phyloP scores from a whole-genome alignment of 2,888 invertebrate genomes.

The Buathra laborator region DNA sequence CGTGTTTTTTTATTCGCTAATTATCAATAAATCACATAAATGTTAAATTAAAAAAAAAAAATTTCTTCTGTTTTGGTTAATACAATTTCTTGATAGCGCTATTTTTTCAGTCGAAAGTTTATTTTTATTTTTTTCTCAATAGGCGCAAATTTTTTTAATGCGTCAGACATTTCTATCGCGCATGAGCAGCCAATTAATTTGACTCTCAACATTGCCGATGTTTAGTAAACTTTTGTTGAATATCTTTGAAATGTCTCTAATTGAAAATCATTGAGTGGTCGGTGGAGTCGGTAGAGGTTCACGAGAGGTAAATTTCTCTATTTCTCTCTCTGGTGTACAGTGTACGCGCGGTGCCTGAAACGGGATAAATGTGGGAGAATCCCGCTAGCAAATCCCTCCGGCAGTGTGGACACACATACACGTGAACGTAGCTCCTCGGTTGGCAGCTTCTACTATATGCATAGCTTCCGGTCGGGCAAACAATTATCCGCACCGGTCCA shows the following conservation, averaged over 20 bases:
- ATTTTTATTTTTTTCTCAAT: too few relatives aligned
- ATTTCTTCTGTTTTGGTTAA: too few relatives aligned
- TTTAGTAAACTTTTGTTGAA: slow-evolving; percentile 30
- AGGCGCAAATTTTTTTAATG: too few relatives aligned
- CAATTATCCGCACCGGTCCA: slow-evolving; percentile 80
- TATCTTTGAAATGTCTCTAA: slow-evolving; percentile 31
- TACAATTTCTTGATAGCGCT: too few relatives aligned
- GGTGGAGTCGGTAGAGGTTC: slow-evolving; percentile 24
- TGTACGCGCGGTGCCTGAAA: slow-evolving; percentile 27
- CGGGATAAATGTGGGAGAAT: slow-evolving; percentile 7
- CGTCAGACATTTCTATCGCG: too few relatives aligned
- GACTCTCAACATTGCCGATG: slow-evolving; percentile 9
- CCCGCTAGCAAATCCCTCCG: slow-evolving; percentile 41
- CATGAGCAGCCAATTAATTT: slow-evolving; percentile 15
- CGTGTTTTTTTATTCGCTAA: slow-evolving; percentile 3
- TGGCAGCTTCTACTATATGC: slow-evolving; percentile 69
- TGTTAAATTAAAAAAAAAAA: neutral
- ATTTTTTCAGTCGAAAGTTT: too few relatives aligned
- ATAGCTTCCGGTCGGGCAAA: slow-evolving; percentile 82
- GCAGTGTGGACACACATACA: slow-evolving; percentile 45
- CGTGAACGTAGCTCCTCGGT: slow-evolving; percentile 36
- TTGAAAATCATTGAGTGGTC: slow-evolving; percentile 38
- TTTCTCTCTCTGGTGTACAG: neutral
- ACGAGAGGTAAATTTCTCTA: slow-evolving; percentile 39
- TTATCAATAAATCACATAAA: neutral